Evolutionary conservation across 2,797 vertebrate genomes (phyloP).

Genomic region (Pteropus rufus): DNA sequence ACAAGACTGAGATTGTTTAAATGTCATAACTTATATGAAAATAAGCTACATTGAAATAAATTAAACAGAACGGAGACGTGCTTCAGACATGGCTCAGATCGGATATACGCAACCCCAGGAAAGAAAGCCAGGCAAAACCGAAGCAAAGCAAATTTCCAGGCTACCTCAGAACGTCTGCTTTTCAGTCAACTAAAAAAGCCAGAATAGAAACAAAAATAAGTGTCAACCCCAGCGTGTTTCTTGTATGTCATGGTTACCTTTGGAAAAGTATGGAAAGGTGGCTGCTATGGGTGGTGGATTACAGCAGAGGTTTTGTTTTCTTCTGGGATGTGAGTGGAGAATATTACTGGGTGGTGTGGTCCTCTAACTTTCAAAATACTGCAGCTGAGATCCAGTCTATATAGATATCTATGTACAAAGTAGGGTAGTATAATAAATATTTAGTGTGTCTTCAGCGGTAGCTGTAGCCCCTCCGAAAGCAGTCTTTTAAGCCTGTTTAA

Average conservation of each 20-base stretch:
- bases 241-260: slow-evolving; percentile 71
- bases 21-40: slow-evolving; percentile 87
- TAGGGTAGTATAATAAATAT: slow-evolving; percentile 79
- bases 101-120: slow-evolving; percentile 64
- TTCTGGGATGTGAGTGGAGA: slow-evolving; percentile 65
- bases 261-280: slow-evolving; percentile 52
- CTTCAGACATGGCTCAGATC: slow-evolving; percentile 80
- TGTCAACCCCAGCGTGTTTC: slow-evolving; percentile 61
- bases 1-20: slow-evolving; percentile 82
- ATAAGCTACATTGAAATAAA: slow-evolving; percentile 92
- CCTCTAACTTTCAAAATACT: slow-evolving; percentile 74
- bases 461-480: slow-evolving; percentile 55
- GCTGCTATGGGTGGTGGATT: neutral
- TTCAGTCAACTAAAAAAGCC: slow-evolving; percentile 54
- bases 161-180: slow-evolving; percentile 16
- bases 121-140: slow-evolving; percentile 77
- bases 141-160: slow-evolving; percentile 47
- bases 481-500: slow-evolving; percentile 14
- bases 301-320: neutral
- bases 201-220: slow-evolving; percentile 52
- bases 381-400: slow-evolving; percentile 70
- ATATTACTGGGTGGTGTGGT: slow-evolving; percentile 63
- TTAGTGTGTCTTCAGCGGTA: slow-evolving; percentile 58
- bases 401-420: slow-evolving; percentile 80
- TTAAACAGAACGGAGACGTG: slow-evolving; percentile 84